Evolutionary conservation across 1,140 invertebrate species (phyloP).

Genomic region (Wiebesia pumilae): DNA sequence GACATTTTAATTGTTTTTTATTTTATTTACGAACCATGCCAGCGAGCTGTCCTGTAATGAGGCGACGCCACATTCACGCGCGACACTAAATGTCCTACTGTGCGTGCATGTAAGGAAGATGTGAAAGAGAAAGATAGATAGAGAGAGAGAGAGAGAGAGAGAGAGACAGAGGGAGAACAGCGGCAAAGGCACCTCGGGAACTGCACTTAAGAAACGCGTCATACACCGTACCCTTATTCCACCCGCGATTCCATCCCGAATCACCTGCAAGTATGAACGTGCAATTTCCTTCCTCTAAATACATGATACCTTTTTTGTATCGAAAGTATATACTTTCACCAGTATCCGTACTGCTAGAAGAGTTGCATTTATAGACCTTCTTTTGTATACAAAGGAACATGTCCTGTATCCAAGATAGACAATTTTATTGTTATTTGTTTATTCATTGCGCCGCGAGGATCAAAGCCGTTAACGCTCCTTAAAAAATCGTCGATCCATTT

Average conservation of each 20-base stretch:
- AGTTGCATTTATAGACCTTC: background rate
- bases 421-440: constrained; percentile 42
- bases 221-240: constrained; percentile 2
- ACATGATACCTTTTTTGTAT: background rate
- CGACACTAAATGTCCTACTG: background rate
- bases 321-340: background rate
- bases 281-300: background rate
- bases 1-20: constrained; percentile 74
- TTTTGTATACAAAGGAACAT: background rate
- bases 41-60: background rate
- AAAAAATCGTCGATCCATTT: background rate
- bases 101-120: background rate
- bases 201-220: constrained; percentile 52
- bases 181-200: constrained; percentile 8
- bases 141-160: background rate
- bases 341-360: background rate
- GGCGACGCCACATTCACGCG: too few species aligned
- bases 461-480: background rate
- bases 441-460: background rate
- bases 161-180: constrained; percentile 39
- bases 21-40: constrained; percentile 63
- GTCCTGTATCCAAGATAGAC: background rate
- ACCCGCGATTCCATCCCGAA: background rate
- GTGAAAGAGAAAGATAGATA: too few species aligned
- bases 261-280: background rate